Percentiles rank a stretch among this genome's conserved stretches.
phyloP scores from a whole-genome alignment of 2,113 vertebrate species.

The Cyanoliseus patagonus region DNA sequence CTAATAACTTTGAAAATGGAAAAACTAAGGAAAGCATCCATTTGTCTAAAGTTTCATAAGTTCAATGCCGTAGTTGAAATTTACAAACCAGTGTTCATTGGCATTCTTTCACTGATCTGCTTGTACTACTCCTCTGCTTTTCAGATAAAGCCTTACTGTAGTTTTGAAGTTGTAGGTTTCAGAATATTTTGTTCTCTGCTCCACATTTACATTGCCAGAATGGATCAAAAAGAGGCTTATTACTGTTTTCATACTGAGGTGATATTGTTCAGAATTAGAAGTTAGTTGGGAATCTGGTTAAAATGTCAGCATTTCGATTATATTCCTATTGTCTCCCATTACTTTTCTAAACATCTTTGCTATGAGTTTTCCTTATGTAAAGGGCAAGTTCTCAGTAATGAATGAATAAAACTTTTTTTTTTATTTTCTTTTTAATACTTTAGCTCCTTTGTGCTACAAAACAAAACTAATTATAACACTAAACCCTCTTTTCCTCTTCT shows the following conservation, averaged over 20 bases:
- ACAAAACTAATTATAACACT: background rate
- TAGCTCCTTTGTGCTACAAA: background rate
- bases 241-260: background rate
- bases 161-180: background rate
- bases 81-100: background rate
- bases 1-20: background rate
- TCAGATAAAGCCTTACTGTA: background rate
- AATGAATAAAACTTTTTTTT: background rate
- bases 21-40: background rate
- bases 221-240: background rate
- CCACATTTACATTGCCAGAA: background rate
- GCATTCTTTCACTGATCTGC: background rate
- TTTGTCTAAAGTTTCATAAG: background rate
- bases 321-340: background rate
- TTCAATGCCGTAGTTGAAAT: background rate
- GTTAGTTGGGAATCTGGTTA: background rate
- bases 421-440: background rate
- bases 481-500: background rate
- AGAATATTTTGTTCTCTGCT: background rate
- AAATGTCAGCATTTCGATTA: conserved; percentile 28
- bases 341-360: conserved; percentile 3
- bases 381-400: background rate
- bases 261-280: background rate
- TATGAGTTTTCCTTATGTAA: background rate
- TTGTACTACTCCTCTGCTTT: background rate